Percentiles rank a stretch among this genome's conserved stretches.
phyloP scores from a whole-genome alignment of 1,140 invertebrate genomes.

The Magallana angulata region DNA sequence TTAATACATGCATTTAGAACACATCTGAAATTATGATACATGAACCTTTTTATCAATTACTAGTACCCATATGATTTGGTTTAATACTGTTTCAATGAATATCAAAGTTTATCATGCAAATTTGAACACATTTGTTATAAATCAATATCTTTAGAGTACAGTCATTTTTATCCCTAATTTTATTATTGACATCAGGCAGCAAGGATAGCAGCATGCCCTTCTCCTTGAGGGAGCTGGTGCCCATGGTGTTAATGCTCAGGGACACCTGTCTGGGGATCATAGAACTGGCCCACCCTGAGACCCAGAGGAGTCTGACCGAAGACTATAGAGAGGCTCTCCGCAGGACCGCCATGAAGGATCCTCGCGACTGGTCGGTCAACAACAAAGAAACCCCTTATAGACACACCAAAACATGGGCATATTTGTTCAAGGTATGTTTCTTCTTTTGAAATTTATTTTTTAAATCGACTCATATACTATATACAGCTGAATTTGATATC shows the following conservation, averaged over 20 bases:
- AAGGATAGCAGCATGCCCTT: conserved; percentile 81
- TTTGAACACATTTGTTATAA: too few species aligned
- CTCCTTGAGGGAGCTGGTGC: conserved; percentile 78
- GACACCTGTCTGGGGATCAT: conserved; percentile 93
- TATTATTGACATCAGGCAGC: not conserved
- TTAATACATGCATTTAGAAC: too few species aligned
- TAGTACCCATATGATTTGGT: too few species aligned
- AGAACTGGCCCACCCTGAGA: conserved; percentile 93
- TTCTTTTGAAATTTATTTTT: not conserved
- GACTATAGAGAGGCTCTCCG: conserved; percentile 76
- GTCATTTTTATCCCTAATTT: too few species aligned
- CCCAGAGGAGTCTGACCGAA: conserved; percentile 81
- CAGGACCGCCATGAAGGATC: conserved; percentile 63
- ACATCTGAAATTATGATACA: too few species aligned
- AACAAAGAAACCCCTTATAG: conserved; percentile 59
- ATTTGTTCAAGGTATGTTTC: conserved; percentile 82
- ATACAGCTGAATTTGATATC: too few species aligned
- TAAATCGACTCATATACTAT: too few species aligned
- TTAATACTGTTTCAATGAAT: too few species aligned
- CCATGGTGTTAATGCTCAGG: conserved; percentile 79
- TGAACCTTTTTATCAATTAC: too few species aligned
- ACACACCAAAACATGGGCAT: conserved; percentile 81
- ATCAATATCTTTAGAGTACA: too few species aligned
- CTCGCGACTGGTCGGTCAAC: conserved; percentile 33
- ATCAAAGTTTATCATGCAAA: too few species aligned